phyloP scores from a whole-genome alignment of 2,888 invertebrate genomes.

The Euclidia mi region DNA sequence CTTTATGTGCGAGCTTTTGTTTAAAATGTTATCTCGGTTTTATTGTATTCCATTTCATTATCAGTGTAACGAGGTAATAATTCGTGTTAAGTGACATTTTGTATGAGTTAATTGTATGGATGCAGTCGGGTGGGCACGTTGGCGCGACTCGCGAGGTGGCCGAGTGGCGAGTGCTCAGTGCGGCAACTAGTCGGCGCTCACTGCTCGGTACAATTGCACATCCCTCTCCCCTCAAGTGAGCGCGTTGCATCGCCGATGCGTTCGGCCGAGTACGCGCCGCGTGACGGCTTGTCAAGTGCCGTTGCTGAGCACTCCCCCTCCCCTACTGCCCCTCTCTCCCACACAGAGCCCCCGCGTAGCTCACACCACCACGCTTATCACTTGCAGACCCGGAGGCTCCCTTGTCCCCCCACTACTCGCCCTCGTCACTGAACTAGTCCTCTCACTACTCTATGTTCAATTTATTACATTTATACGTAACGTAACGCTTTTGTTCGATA shows the following conservation, averaged over 20 bases:
- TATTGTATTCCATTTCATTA: neutral
- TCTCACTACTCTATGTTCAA: conserved; percentile 58
- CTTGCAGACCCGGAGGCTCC: conserved; percentile 61
- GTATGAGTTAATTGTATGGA: neutral
- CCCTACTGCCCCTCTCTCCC: conserved; percentile 24
- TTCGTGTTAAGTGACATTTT: conserved; percentile 9
- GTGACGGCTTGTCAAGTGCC: conserved; percentile 76
- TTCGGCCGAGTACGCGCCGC: conserved; percentile 64
- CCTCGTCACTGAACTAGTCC: conserved; percentile 42
- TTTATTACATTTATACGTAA: conserved; percentile 61
- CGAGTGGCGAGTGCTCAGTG: too few relatives aligned
- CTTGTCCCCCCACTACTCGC: conserved; percentile 48
- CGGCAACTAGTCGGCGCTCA: neutral
- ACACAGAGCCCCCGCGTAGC: conserved; percentile 25
- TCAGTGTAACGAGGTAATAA: conserved; percentile 1
- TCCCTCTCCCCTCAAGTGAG: conserved; percentile 43
- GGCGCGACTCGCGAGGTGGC: too few relatives aligned
- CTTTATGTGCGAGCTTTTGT: neutral
- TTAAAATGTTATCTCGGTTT: neutral
- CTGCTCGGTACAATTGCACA: conserved; percentile 29
- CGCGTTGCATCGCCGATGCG: conserved; percentile 62
- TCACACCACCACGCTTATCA: conserved; percentile 59
- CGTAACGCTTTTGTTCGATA: conserved; percentile 54
- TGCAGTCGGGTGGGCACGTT: neutral
- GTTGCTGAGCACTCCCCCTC: conserved; percentile 42